A percentile compares a stretch with the other conserved stretches of the same genome.
These are phyloP conservation scores for Podarcis cretensis DNA, from an alignment of 2,113 vertebrate species.

Conservation along the genomic window DNA sequence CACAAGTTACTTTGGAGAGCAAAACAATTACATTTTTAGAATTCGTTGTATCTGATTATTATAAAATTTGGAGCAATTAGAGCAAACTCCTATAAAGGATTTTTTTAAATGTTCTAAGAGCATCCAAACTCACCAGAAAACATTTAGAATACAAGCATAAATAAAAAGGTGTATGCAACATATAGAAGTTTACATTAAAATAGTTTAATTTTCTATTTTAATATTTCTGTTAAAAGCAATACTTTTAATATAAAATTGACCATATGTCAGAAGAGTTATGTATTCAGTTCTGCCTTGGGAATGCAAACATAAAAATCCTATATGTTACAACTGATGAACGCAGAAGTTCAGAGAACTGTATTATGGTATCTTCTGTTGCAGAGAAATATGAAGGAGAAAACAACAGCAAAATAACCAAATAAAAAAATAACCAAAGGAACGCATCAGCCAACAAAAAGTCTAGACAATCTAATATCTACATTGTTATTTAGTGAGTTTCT, in stretches of 20 bases:
- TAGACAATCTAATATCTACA: slow-evolving; percentile 1
- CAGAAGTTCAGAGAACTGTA: slow-evolving; percentile 17
- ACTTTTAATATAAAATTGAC: slow-evolving; percentile 28
- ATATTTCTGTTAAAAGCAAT: background rate
- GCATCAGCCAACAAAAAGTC: slow-evolving; percentile 9
- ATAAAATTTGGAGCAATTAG: slow-evolving; percentile 45
- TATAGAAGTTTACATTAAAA: slow-evolving; percentile 33
- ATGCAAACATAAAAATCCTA: slow-evolving; percentile 42
- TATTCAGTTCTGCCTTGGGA: background rate
- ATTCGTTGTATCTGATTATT: slow-evolving; percentile 13
- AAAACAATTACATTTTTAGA: slow-evolving; percentile 28
- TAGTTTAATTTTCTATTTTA: background rate
- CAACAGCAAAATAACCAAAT: too few species aligned
- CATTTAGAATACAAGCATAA: slow-evolving; percentile 19
- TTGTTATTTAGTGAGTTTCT: slow-evolving; percentile 15
- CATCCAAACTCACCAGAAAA: background rate
- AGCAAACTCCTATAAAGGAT: background rate
- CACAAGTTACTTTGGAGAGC: slow-evolving; percentile 19
- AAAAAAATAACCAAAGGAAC: too few species aligned
- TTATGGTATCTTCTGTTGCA: slow-evolving; percentile 37
- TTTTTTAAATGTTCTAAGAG: slow-evolving; percentile 21
- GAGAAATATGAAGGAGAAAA: slow-evolving; percentile 29
- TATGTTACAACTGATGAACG: slow-evolving; percentile 3
- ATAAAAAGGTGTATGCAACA: background rate
- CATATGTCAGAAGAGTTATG: slow-evolving; percentile 26